Evolutionary conservation across 2,113 vertebrate genomes (phyloP).

Genomic region (Myrmecobius fasciatus): DNA sequence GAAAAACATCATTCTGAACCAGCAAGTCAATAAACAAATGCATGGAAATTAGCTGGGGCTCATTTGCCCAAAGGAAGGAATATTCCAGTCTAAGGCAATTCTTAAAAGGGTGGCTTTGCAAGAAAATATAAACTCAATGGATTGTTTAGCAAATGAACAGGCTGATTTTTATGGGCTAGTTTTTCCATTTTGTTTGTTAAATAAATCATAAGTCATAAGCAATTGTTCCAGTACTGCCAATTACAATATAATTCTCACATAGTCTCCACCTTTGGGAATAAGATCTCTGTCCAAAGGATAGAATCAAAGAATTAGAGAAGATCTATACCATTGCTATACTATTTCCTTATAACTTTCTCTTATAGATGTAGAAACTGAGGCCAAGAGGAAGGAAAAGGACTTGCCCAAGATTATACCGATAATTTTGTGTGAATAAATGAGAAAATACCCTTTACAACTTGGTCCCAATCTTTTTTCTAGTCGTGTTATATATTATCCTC

Average conservation of each 20-base stretch:
- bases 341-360: slow-evolving; percentile 17
- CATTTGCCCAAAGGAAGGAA: slow-evolving; percentile 61
- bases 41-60: slow-evolving; percentile 51
- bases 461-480: neutral
- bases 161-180: slow-evolving; percentile 22
- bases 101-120: neutral
- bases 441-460: neutral
- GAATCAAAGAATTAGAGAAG: neutral
- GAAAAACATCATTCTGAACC: slow-evolving; percentile 46
- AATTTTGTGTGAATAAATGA: neutral
- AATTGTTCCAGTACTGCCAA: neutral
- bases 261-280: slow-evolving; percentile 40
- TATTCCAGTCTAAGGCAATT: slow-evolving; percentile 44
- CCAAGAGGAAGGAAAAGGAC: neutral
- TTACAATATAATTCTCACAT: slow-evolving; percentile 45
- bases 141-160: slow-evolving; percentile 48
- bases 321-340: neutral
- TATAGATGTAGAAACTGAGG: slow-evolving; percentile 12
- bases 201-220: slow-evolving; percentile 19
- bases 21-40: slow-evolving; percentile 61
- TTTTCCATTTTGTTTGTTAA: slow-evolving; percentile 23
- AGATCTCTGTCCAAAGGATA: slow-evolving; percentile 9
- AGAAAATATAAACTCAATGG: slow-evolving; percentile 25
- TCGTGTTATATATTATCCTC: neutral
- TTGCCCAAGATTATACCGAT: neutral